A percentile compares a stretch with the other conserved stretches of the same genome.
Conservation (phyloP, 2,113 vertebrate genomes). For the Pogona vitticeps region DNA sequence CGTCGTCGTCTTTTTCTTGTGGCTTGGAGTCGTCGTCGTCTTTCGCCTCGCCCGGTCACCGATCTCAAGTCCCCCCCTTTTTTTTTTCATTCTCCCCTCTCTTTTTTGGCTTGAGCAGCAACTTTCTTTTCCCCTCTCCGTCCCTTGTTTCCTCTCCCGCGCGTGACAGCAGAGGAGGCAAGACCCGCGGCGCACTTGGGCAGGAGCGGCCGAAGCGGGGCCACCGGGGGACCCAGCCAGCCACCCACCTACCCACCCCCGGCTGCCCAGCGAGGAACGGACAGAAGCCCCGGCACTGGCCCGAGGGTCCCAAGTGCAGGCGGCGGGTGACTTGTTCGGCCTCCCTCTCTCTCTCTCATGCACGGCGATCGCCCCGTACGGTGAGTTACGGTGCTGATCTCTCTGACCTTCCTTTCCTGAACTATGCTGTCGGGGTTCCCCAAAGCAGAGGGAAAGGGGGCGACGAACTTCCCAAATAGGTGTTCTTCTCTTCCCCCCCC, state of each 20-base stretch:
- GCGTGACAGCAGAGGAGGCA: background rate
- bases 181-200: background rate
- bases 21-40: background rate
- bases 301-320: constrained; percentile 41
- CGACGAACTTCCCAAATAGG: background rate
- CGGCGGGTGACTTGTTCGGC: constrained; percentile 28
- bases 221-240: constrained; percentile 5
- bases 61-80: background rate
- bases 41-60: too few relatives aligned
- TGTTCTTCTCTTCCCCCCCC: background rate
- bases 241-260: constrained; percentile 20
- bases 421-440: background rate
- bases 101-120: background rate
- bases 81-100: too few relatives aligned
- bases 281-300: background rate
- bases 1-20: background rate
- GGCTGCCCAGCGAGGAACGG: background rate
- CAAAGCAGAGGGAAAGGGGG: background rate
- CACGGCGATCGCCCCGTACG: constrained; percentile 5
- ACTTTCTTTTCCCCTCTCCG: background rate
- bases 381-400: background rate
- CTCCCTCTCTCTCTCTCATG: background rate
- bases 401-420: background rate
- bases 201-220: constrained; percentile 1
- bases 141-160: too few relatives aligned